phyloP scores from a whole-genome alignment of 2,888 invertebrate genomes.

The Limnephilus marmoratus region DNA sequence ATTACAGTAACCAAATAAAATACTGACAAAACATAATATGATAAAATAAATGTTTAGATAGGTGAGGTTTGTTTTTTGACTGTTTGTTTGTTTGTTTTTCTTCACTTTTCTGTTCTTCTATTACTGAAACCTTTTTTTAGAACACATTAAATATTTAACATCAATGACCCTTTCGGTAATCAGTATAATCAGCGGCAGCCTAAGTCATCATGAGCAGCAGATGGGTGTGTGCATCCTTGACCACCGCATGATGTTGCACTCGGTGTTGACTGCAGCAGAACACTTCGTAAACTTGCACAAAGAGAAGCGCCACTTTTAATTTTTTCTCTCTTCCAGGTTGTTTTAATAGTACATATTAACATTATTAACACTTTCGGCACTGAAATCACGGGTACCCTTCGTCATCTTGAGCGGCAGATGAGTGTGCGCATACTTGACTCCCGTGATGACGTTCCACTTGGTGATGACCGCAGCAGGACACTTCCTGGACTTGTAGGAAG shows the following conservation, averaged over 20 bases:
- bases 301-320: conserved; percentile 68
- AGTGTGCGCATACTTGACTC: conserved; percentile 63
- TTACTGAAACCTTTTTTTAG: background rate
- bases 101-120: too few species aligned
- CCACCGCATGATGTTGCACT: conserved; percentile 67
- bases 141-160: background rate
- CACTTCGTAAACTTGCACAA: conserved; percentile 67
- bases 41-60: too few species aligned
- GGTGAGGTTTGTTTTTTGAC: too few species aligned
- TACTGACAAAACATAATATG: too few species aligned
- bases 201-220: conserved; percentile 5
- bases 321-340: too few species aligned
- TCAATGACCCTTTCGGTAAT: background rate
- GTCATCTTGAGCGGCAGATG: conserved; percentile 56
- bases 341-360: background rate
- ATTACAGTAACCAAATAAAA: too few species aligned
- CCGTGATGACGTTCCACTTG: conserved; percentile 67
- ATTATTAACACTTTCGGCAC: background rate
- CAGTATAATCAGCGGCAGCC: too few species aligned
- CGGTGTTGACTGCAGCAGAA: conserved; percentile 69
- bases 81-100: too few species aligned
- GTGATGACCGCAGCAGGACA: conserved; percentile 70
- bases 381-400: background rate
- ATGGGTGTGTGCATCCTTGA: conserved; percentile 65
- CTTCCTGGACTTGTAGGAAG: conserved; percentile 66